These are phyloP conservation scores for Poeciliopsis occidentalis DNA, from an alignment of 2,113 vertebrate genomes.

Conservation along the genomic window DNA sequence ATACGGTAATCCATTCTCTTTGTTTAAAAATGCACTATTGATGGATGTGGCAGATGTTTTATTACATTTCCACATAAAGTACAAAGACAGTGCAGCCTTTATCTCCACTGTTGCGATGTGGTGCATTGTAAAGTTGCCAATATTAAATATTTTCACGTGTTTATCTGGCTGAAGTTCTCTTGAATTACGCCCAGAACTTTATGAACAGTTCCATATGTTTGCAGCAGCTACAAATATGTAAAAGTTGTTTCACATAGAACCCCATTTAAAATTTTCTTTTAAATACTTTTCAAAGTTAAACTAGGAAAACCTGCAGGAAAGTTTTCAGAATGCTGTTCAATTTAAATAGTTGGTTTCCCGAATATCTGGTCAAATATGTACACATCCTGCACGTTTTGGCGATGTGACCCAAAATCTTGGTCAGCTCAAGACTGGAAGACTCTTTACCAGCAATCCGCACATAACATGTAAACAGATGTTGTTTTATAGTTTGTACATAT, in stretches of 20 bases:
- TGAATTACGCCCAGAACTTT: slow-evolving; percentile 4
- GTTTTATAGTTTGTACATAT: too few relatives aligned
- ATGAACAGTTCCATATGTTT: slow-evolving; percentile 19
- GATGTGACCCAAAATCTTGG: not conserved
- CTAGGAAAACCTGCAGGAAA: not conserved
- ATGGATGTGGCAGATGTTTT: slow-evolving; percentile 8
- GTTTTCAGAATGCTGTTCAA: not conserved
- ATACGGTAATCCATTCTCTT: not conserved
- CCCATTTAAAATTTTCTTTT: not conserved
- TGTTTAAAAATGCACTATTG: slow-evolving; percentile 19
- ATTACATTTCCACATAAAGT: slow-evolving; percentile 4
- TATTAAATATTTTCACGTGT: slow-evolving; percentile 6
- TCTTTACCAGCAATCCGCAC: too few relatives aligned
- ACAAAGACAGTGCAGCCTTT: slow-evolving; percentile 18
- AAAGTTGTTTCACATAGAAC: not conserved
- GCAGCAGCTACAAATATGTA: not conserved
- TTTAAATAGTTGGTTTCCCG: slow-evolving; percentile 23
- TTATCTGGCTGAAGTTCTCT: slow-evolving; percentile 16
- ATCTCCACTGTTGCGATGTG: not conserved
- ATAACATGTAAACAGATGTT: too few relatives aligned
- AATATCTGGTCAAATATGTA: slow-evolving; percentile 10
- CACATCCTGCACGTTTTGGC: too few relatives aligned
- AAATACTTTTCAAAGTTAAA: not conserved
- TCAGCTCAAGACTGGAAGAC: too few relatives aligned
- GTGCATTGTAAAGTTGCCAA: slow-evolving; percentile 8